A percentile compares a stretch with the other conserved stretches of the same genome.
phyloP scores from a whole-genome alignment of 2,888 invertebrate genomes.

The Aspidapion aeneum region DNA sequence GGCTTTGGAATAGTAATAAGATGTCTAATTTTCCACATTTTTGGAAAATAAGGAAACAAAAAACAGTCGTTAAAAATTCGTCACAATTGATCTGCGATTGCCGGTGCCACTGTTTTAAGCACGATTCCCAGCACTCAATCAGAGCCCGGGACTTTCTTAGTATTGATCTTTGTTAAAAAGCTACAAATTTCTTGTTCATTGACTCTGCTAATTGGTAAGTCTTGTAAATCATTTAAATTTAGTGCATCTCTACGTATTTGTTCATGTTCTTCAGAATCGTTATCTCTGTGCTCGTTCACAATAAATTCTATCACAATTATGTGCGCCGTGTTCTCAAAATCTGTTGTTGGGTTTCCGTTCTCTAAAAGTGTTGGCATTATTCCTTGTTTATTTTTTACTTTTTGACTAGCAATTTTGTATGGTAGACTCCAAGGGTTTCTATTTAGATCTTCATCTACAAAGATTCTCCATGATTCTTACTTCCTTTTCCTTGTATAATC shows the following conservation, averaged over 20 bases:
- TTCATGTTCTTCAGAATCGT: not conserved
- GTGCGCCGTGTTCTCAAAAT: not conserved
- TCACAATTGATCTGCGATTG: not conserved
- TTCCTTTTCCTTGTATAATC: not conserved
- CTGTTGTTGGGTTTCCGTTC: not conserved
- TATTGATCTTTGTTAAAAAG: not conserved
- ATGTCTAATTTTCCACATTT: not conserved
- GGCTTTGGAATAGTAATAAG: conserved; percentile 1
- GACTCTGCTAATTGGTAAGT: too few relatives aligned
- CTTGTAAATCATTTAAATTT: too few relatives aligned
- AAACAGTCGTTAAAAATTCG: not conserved
- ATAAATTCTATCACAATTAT: not conserved
- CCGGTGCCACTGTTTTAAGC: not conserved
- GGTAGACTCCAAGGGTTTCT: conserved; percentile 7
- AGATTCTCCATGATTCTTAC: not conserved
- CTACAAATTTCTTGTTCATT: not conserved
- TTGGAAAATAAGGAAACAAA: not conserved
- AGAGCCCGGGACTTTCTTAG: not conserved
- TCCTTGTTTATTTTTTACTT: not conserved
- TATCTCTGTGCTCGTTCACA: not conserved
- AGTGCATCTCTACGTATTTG: not conserved
- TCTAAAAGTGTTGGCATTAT: not conserved
- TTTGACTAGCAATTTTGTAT: conserved; percentile 1
- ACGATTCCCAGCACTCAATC: not conserved
- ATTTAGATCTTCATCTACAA: not conserved